Conservation (phyloP, 2,113 vertebrate species). For the Pteropus alecto region DNA sequence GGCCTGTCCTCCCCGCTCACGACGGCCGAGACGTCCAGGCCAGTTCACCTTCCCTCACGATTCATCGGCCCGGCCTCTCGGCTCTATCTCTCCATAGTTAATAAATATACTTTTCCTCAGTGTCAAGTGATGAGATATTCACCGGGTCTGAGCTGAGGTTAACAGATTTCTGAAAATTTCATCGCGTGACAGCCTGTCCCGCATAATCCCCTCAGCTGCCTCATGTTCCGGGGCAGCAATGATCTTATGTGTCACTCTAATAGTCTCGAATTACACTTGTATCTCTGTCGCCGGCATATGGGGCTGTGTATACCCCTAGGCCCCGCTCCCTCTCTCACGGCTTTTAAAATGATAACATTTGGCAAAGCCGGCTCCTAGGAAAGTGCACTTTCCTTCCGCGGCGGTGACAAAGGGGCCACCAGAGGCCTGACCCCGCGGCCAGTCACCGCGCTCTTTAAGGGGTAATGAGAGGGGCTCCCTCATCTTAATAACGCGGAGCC, state of each 20-base stretch:
- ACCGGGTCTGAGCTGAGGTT: constrained; percentile 93
- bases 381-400: constrained; percentile 87
- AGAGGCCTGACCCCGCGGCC: constrained; percentile 88
- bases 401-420: constrained; percentile 89
- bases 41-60: constrained; percentile 61
- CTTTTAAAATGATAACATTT: constrained; percentile 97
- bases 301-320: constrained; percentile 96
- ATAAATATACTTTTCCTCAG: constrained; percentile 88
- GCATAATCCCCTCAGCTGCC: constrained; percentile 89
- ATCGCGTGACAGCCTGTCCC: constrained; percentile 93
- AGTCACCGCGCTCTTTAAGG: constrained; percentile 87
- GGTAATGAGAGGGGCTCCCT: constrained; percentile 91
- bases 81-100: constrained; percentile 89
- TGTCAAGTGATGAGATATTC: constrained; percentile 95
- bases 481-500: constrained; percentile 77
- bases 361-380: constrained; percentile 92
- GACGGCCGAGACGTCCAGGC: neutral
- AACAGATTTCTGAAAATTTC: constrained; percentile 97
- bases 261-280: constrained; percentile 98
- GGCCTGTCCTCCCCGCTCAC: constrained; percentile 15
- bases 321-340: constrained; percentile 92
- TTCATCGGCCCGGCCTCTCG: constrained; percentile 78
- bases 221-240: constrained; percentile 89
- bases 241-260: constrained; percentile 95
- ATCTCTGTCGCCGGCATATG: constrained; percentile 96